phyloP scores from a whole-genome alignment of 92 coral and sea anemone genomes.

The Phenganax stokvisi region DNA sequence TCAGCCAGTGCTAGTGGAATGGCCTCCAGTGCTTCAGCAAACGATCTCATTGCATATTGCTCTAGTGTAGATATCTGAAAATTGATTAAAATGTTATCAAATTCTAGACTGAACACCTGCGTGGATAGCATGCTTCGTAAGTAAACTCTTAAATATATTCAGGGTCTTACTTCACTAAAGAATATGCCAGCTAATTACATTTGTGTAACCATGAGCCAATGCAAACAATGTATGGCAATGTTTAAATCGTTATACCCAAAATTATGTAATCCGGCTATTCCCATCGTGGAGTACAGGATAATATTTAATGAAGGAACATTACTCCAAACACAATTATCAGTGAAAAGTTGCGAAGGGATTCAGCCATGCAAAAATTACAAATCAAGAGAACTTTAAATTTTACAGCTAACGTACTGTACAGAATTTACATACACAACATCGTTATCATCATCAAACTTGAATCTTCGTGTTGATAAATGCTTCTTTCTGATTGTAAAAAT shows the following conservation, averaged over 20 bases:
- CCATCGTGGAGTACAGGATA: too few relatives aligned
- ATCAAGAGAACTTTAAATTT: neutral
- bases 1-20: slow-evolving; percentile 93
- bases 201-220: too few relatives aligned
- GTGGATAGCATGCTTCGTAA: too few relatives aligned
- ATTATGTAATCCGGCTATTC: too few relatives aligned
- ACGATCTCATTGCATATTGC: slow-evolving; percentile 96
- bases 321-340: too few relatives aligned
- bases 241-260: too few relatives aligned
- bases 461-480: neutral
- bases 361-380: neutral
- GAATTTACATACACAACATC: neutral
- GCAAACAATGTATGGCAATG: too few relatives aligned
- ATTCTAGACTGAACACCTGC: neutral
- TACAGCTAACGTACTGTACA: neutral
- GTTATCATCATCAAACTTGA: neutral
- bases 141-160: too few relatives aligned
- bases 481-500: neutral
- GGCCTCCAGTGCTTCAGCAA: slow-evolving; percentile 85
- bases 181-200: too few relatives aligned
- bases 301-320: too few relatives aligned
- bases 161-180: too few relatives aligned
- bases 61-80: slow-evolving; percentile 80
- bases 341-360: too few relatives aligned
- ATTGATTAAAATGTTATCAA: neutral